A percentile compares a stretch with the other conserved stretches of the same genome.
Conservation (phyloP, 1,140 invertebrate genomes). For the Drosophila watanabei region DNA sequence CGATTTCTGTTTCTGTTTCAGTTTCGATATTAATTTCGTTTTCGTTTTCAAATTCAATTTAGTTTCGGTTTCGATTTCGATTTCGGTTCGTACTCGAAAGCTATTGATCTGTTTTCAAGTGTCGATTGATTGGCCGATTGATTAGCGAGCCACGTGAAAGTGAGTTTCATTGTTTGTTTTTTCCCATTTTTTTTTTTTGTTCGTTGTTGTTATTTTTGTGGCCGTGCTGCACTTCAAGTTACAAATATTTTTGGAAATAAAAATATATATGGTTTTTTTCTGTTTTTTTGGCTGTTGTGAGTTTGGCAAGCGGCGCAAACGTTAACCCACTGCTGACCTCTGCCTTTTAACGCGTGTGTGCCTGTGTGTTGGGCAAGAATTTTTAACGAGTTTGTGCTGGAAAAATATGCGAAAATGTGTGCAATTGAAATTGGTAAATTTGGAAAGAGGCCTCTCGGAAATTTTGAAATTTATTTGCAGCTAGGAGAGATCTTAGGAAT, state of each 20-base stretch:
- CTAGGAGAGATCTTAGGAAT: background rate
- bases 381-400: conserved; percentile 40
- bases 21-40: background rate
- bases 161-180: conserved; percentile 47
- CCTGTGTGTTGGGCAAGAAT: conserved; percentile 44
- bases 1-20: conserved; percentile 6
- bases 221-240: conserved; percentile 33
- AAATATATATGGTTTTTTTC: conserved; percentile 19
- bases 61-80: conserved; percentile 23
- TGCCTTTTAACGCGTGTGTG: conserved; percentile 20
- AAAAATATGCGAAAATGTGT: conserved; percentile 28
- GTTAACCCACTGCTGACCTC: conserved; percentile 37
- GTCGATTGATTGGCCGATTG: conserved; percentile 53
- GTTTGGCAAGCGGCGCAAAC: conserved; percentile 38
- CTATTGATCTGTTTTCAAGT: conserved; percentile 29
- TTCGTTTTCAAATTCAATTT: conserved; percentile 18
- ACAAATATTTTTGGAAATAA: conserved; percentile 34
- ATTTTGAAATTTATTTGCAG: background rate
- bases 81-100: conserved; percentile 13
- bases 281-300: conserved; percentile 25
- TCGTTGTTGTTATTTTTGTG: background rate
- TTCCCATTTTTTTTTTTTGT: conserved; percentile 7
- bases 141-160: conserved; percentile 51
- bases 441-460: background rate
- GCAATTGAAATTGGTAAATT: conserved; percentile 35